phyloP scores from a whole-genome alignment of 1,140 invertebrate species.

The Drosophila mayri region DNA sequence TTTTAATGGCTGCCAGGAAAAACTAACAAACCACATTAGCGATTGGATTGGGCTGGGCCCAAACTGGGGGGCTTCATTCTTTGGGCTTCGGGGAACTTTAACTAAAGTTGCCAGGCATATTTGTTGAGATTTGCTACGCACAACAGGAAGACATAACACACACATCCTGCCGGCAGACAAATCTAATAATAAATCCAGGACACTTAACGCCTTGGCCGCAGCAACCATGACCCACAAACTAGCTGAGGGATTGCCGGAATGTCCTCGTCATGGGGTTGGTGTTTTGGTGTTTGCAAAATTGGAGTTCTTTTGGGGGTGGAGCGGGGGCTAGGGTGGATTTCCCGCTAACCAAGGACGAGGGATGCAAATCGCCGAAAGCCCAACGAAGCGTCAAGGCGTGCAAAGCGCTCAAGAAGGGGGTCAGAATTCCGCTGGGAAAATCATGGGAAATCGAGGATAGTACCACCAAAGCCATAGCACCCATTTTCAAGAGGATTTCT shows the following conservation, averaged over 20 bases:
- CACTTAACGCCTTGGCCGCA: conserved; percentile 80
- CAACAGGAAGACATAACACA: conserved; percentile 66
- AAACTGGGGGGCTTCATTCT: neutral
- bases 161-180: conserved; percentile 65
- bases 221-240: conserved; percentile 74
- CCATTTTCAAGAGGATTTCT: conserved; percentile 55
- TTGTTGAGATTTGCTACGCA: conserved; percentile 70
- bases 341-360: conserved; percentile 14
- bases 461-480: conserved; percentile 62
- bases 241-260: conserved; percentile 53
- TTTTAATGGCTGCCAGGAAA: conserved; percentile 77
- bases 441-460: conserved; percentile 7
- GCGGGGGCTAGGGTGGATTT: neutral
- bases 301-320: conserved; percentile 16
- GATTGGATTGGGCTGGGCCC: conserved; percentile 10
- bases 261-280: neutral
- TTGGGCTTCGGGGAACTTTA: conserved; percentile 40
- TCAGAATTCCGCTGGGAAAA: neutral
- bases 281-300: conserved; percentile 11
- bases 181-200: conserved; percentile 83
- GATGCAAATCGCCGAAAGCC: conserved; percentile 72
- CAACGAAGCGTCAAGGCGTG: conserved; percentile 65
- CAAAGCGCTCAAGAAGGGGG: conserved; percentile 38
- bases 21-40: conserved; percentile 82
- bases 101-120: conserved; percentile 71